Percentiles rank a stretch among this genome's conserved stretches.
Conservation (phyloP, 2,113 vertebrate species). For the Callipepla squamata region DNA sequence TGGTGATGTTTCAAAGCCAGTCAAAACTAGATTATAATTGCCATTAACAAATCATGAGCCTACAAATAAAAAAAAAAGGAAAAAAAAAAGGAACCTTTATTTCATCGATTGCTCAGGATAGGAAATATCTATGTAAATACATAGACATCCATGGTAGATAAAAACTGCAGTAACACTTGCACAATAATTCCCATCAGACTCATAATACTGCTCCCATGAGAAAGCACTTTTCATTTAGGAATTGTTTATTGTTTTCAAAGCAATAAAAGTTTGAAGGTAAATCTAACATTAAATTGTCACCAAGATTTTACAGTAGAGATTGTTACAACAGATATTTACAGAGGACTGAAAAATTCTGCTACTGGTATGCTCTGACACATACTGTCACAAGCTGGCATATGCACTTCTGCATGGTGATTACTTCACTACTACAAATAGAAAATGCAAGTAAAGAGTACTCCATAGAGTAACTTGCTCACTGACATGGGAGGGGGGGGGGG, state of each 20-base stretch:
- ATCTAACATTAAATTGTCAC: neutral
- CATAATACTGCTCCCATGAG: neutral
- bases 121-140: neutral
- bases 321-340: neutral
- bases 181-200: neutral
- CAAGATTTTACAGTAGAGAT: neutral
- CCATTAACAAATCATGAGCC: neutral
- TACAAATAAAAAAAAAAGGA: neutral
- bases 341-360: neutral
- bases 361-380: neutral
- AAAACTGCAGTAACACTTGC: neutral
- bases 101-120: neutral
- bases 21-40: neutral
- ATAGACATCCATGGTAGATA: neutral
- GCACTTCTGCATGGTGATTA: neutral
- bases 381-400: neutral
- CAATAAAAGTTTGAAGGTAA: neutral
- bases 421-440: neutral
- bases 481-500: too few relatives aligned
- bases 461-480: neutral
- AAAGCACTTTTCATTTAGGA: neutral
- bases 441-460: neutral
- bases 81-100: neutral
- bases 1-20: neutral
- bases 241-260: neutral